These are phyloP conservation scores for Hyles euphorbiae DNA, from an alignment of 1,140 invertebrate genomes.

Conservation along the genomic window DNA sequence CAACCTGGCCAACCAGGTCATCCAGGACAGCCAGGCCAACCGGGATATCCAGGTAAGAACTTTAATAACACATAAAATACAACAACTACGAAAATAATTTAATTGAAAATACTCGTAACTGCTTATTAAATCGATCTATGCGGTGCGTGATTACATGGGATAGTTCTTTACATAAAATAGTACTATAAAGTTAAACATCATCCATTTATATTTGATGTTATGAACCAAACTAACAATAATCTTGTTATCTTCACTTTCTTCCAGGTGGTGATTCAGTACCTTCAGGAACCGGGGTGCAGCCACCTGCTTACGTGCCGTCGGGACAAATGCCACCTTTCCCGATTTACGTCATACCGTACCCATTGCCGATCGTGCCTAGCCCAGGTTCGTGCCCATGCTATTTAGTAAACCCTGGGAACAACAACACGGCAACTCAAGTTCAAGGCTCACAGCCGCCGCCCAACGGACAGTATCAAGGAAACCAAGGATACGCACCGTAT, in stretches of 20 bases:
- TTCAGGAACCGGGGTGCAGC: conserved; percentile 68
- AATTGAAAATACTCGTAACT: too few species aligned
- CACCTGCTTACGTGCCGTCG: conserved; percentile 44
- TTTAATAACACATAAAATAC: too few species aligned
- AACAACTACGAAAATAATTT: too few species aligned
- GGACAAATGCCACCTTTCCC: conserved; percentile 64
- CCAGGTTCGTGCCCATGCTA: conserved; percentile 76
- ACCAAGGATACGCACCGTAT: conserved; percentile 50
- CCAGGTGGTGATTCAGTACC: conserved; percentile 31
- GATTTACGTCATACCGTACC: conserved; percentile 75
- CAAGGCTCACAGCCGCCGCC: conserved; percentile 22
- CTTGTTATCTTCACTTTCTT: not conserved
- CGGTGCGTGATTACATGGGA: too few species aligned
- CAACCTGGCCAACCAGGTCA: not conserved
- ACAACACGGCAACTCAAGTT: conserved; percentile 31
- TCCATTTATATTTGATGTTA: too few species aligned
- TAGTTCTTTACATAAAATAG: too few species aligned
- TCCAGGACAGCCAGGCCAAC: not conserved
- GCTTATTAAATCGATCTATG: too few species aligned
- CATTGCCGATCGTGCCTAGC: conserved; percentile 74
- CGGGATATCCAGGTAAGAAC: not conserved
- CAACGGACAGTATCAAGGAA: conserved; percentile 27
- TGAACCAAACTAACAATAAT: too few species aligned
- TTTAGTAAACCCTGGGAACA: conserved; percentile 66
- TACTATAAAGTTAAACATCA: too few species aligned